Percentiles rank a stretch among this genome's conserved stretches.
Evolutionary conservation across 2,113 vertebrate species (phyloP).

Genomic region (Aplodontia rufa): DNA sequence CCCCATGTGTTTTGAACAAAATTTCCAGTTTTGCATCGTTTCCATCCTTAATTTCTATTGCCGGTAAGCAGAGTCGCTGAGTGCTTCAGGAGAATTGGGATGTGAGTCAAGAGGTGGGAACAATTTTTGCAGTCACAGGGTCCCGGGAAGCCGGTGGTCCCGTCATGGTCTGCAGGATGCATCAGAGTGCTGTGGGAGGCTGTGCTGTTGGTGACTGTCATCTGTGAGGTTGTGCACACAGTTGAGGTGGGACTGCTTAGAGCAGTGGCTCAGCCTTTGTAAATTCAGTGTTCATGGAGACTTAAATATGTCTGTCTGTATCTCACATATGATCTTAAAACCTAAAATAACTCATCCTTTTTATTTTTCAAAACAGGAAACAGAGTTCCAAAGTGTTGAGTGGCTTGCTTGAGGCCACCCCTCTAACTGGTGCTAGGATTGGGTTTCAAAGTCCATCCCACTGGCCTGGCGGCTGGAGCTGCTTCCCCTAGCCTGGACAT

Average conservation of each 20-base stretch:
- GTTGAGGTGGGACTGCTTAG: neutral
- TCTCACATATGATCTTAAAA: neutral
- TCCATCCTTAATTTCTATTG: neutral
- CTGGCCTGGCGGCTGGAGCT: neutral
- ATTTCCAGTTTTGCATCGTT: neutral
- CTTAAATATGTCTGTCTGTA: neutral
- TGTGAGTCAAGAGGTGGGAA: neutral
- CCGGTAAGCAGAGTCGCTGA: neutral
- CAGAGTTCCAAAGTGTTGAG: neutral
- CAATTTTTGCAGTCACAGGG: fast-evolving
- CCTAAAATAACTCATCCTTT: neutral
- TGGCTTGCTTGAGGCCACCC: neutral
- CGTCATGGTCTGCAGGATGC: neutral
- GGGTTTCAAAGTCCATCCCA: neutral
- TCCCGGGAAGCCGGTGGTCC: neutral
- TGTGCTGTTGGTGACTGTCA: neutral
- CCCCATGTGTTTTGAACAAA: neutral
- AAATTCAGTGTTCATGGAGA: neutral
- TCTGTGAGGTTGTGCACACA: neutral
- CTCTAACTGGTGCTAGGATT: neutral
- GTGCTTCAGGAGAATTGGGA: neutral
- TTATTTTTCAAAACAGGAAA: neutral
- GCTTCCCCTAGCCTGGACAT: neutral
- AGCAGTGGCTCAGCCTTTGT: neutral
- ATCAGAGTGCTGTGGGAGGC: neutral